Base-by-base conservation (phyloP, 2,797 vertebrate species). In the Liasis olivaceus region DNA sequence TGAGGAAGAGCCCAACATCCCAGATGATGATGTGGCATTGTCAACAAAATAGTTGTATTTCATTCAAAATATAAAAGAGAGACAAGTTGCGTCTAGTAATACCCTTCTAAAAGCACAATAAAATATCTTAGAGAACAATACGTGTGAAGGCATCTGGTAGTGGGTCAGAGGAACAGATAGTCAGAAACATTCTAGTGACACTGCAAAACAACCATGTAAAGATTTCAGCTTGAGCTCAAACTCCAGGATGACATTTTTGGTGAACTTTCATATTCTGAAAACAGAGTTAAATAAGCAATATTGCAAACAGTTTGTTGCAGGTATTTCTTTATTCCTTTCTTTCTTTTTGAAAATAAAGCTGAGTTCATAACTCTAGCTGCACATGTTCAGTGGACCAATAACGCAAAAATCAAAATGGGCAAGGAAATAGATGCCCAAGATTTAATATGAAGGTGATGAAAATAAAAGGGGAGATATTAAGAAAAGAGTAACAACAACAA, bases 381-480 rank as follows among this genome's bases (percentile, higher is more conserved):
- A 85, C 14, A 5, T 72, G 51, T 90, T 47, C 31, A 84, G 69
- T 62, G 51, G 92, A 36, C 60, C 85, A 92, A 90, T 94, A 92
- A 92, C 92, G 86, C 2, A 36, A 90, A 87, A 87, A 92, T 28
- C 31, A 88, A 90, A 90, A 64, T 54, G 56, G 90, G 62, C 22
- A 69, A 12, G 66, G 93, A 90, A 92, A 87, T n/a, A 92, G 88
- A 66, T 84, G 24, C 24, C 12, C 60, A 85, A 64, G 36, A 92
- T 90, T 94, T 90, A 92, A 92, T 94, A 90, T 90, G 85, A 64
- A 66, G 20, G 88, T 66, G 91, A 89, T 93, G 66, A 84, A 87
- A 54, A 56, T 36, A 69, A 90, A 93, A 58, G 28, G 36, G 6
- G 84, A 69, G 88, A n/a, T 72, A 89, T 89, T 88, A 89, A 91